phyloP scores from a whole-genome alignment of 2,113 vertebrate genomes.

The Dendrocopos noguchii region DNA sequence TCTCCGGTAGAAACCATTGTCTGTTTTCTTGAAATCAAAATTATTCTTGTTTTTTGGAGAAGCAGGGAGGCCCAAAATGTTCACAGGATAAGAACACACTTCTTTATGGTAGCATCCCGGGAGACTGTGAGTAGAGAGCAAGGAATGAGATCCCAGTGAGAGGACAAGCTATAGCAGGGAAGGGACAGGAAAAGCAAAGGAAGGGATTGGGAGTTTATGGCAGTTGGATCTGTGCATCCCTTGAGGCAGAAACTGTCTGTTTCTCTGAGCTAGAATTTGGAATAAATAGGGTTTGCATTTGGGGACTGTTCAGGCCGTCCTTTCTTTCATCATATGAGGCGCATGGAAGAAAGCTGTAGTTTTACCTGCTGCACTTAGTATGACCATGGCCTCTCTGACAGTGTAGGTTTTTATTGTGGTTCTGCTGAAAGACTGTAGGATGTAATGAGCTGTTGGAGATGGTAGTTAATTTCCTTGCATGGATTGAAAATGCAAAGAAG shows the following conservation, averaged over 20 bases:
- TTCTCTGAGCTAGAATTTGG: background rate
- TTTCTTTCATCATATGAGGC: background rate
- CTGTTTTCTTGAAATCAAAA: background rate
- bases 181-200: background rate
- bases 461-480: background rate
- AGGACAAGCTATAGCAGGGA: rapidly evolving
- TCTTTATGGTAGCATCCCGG: background rate
- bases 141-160: background rate
- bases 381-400: background rate
- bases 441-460: background rate
- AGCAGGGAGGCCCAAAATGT: background rate
- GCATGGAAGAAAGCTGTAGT: background rate
- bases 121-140: background rate
- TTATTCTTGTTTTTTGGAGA: background rate
- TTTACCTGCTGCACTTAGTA: background rate
- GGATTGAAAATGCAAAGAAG: background rate
- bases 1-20: background rate
- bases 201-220: background rate
- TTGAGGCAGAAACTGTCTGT: background rate
- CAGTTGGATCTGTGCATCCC: background rate
- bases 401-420: background rate
- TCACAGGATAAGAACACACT: rapidly evolving
- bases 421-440: background rate
- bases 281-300: background rate
- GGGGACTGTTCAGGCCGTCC: background rate